phyloP scores from a whole-genome alignment of 2,113 vertebrate species.

The Ramphastos sulfuratus region DNA sequence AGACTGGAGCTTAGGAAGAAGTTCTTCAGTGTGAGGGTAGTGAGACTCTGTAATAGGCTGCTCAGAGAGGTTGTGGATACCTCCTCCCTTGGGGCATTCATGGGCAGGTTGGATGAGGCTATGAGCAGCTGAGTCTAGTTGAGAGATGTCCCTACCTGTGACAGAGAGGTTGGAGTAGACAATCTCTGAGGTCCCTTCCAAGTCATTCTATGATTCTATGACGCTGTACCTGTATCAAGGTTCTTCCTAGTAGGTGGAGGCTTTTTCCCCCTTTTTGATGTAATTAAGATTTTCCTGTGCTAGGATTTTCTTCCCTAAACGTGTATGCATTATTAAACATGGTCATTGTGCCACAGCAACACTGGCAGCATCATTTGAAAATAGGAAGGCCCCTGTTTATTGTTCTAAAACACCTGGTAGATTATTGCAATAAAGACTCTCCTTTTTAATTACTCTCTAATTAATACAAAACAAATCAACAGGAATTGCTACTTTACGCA shows the following conservation, averaged over 20 bases:
- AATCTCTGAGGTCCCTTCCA: too few species aligned
- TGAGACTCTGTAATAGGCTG: too few species aligned
- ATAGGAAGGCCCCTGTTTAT: not conserved
- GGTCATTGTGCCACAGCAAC: not conserved
- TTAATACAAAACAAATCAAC: slow-evolving; percentile 48
- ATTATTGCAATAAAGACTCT: not conserved
- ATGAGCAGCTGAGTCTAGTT: too few species aligned
- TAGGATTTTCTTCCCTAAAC: not conserved
- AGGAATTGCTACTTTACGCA: slow-evolving; percentile 8
- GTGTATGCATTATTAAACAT: not conserved
- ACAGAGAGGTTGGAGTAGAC: too few species aligned
- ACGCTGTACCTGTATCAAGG: not conserved
- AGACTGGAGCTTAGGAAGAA: too few species aligned
- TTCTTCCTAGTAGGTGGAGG: not conserved
- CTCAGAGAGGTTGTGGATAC: too few species aligned
- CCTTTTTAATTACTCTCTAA: not conserved
- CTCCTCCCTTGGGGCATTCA: too few species aligned
- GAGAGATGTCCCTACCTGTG: too few species aligned
- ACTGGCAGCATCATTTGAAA: not conserved
- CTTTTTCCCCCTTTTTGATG: not conserved
- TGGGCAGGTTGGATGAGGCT: too few species aligned
- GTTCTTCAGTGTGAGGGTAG: too few species aligned
- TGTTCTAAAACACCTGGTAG: not conserved
- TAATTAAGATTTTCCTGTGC: not conserved
- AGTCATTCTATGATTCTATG: too few species aligned